Evolutionary conservation across 2,888 invertebrate genomes (phyloP).

Genomic region (Drosophila aldrichi): DNA sequence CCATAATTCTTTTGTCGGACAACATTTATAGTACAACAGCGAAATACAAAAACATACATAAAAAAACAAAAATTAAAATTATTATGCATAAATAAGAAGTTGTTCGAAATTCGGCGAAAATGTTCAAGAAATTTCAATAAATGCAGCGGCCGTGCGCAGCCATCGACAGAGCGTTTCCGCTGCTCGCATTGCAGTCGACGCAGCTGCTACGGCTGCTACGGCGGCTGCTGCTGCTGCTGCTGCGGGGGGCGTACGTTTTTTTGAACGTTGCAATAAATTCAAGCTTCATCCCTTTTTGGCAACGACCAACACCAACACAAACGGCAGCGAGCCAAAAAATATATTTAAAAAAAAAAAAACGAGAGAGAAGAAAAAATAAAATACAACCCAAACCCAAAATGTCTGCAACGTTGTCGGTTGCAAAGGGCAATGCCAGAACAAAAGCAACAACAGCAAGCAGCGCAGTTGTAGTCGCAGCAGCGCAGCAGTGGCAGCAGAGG

Average conservation of each 20-base stretch:
- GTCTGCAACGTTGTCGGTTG: conserved; percentile 69
- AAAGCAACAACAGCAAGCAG: background rate
- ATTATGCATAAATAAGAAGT: conserved; percentile 67
- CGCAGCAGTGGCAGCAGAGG: conserved; percentile 3
- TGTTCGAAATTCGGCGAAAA: conserved; percentile 49
- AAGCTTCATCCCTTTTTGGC: conserved; percentile 76
- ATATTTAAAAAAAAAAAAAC: background rate
- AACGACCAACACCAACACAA: conserved; percentile 69
- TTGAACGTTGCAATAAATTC: conserved; percentile 69
- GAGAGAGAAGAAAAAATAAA: conserved; percentile 13
- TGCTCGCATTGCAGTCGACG: conserved; percentile 47
- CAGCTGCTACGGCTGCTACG: conserved; percentile 25
- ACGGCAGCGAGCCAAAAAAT: conserved; percentile 50
- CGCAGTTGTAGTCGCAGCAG: background rate
- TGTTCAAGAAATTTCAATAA: conserved; percentile 57
- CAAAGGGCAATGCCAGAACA: conserved; percentile 47
- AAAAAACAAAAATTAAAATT: conserved; percentile 39
- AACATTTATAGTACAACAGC: conserved; percentile 45
- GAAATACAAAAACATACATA: conserved; percentile 2
- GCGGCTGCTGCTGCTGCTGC: conserved; percentile 19
- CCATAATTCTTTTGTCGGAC: conserved; percentile 59
- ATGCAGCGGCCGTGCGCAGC: conserved; percentile 14
- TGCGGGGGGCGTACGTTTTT: conserved; percentile 24
- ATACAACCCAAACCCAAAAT: conserved; percentile 68
- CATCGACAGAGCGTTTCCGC: conserved; percentile 58